These are phyloP conservation scores for Heliconius hermathena DNA, from an alignment of 1,140 invertebrate genomes.

Conservation along the genomic window DNA sequence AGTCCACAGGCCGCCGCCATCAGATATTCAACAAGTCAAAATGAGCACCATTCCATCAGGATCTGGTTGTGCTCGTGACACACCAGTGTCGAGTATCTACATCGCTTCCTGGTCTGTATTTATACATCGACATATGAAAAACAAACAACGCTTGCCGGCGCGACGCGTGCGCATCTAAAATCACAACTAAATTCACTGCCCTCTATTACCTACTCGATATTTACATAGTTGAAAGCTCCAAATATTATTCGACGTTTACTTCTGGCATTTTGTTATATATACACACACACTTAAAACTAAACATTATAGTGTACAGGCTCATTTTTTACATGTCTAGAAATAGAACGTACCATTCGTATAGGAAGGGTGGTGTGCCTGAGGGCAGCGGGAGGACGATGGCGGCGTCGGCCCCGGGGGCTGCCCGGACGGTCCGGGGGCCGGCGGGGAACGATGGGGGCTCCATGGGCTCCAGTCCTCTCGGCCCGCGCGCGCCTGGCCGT, in stretches of 20 bases:
- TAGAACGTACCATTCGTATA: slow-evolving; percentile 69
- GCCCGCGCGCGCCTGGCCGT: slow-evolving; percentile 66
- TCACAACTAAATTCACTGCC: slow-evolving; percentile 35
- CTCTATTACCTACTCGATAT: slow-evolving; percentile 36
- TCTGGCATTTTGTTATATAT: slow-evolving; percentile 13
- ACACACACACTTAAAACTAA: slow-evolving; percentile 18
- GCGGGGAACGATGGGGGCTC: slow-evolving; percentile 66
- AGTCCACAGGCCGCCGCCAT: neutral
- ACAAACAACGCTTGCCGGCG: slow-evolving; percentile 69
- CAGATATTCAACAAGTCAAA: neutral
- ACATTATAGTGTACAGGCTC: slow-evolving; percentile 16
- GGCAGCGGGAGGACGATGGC: slow-evolving; percentile 56
- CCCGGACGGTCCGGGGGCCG: slow-evolving; percentile 50
- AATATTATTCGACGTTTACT: neutral
- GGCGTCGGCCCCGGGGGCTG: slow-evolving; percentile 58
- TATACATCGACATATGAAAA: slow-evolving; percentile 74
- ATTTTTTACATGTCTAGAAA: slow-evolving; percentile 41
- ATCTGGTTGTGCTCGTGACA: neutral
- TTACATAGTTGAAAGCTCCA: slow-evolving; percentile 22
- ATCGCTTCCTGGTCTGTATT: slow-evolving; percentile 70
- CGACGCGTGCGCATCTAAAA: slow-evolving; percentile 42
- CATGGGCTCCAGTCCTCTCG: slow-evolving; percentile 69
- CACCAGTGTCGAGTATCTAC: slow-evolving; percentile 53
- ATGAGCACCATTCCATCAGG: neutral
- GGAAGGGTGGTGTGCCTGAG: slow-evolving; percentile 63